These are phyloP conservation scores for Limnephilus auricula DNA, from an alignment of 2,888 invertebrate species.

Conservation along the genomic window DNA sequence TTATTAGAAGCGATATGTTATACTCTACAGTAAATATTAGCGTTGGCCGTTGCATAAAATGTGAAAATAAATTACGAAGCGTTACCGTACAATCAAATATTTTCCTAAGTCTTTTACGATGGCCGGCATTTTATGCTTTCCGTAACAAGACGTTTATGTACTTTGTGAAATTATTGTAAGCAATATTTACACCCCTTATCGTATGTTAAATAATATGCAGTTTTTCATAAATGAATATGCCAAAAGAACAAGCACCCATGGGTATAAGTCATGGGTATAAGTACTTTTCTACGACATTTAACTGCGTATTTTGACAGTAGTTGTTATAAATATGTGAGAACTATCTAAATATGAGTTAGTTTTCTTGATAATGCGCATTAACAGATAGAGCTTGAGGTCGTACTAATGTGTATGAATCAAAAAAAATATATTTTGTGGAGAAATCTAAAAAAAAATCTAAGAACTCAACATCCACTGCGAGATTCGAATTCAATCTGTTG, in stretches of 20 bases:
- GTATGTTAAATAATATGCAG: not conserved
- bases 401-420: no score
- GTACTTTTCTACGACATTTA: no score
- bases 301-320: no score
- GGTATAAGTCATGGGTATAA: no score
- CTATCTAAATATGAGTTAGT: no score
- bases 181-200: not conserved
- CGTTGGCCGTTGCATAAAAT: not conserved
- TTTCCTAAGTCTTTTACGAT: not conserved
- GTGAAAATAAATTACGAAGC: not conserved
- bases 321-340: no score
- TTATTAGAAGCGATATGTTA: not conserved
- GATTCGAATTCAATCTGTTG: no score
- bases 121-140: not conserved
- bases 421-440: no score
- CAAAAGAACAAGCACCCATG: not conserved
- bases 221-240: not conserved
- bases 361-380: not conserved
- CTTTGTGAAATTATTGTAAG: not conserved
- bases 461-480: no score
- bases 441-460: not conserved
- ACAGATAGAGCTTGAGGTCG: not conserved
- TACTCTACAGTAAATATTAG: not conserved
- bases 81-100: conserved; percentile 2
- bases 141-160: not conserved